Evolutionary conservation across 2,113 vertebrate species (phyloP), one percentile per base, ranked within the genome.

Genomic region (Speoplatyrhinus poulsoni): DNA sequence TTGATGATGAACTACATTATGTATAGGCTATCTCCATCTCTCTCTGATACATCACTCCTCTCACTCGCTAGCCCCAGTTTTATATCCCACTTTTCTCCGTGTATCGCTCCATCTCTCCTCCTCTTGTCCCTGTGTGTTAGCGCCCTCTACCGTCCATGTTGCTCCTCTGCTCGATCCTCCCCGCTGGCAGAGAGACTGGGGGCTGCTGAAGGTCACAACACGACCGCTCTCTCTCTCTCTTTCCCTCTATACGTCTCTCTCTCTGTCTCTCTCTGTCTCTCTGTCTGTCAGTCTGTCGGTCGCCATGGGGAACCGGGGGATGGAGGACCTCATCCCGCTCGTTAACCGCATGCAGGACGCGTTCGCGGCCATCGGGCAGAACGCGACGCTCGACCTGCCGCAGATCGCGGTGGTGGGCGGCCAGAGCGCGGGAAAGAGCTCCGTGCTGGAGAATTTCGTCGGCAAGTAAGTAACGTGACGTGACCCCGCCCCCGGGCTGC

Each of bases 331-430:
- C 52, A 98, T 98, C 87, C 96, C 96, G 82, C 91, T 97, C 87
- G 96, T 98, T 66, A 98, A 98, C 91, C 84, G 65, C 81, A 91
- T 98, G 48, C 96, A 98, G 90, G 96, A 98, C 73, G 96, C 96
- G 64, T 98, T 98, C 89, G 82, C 94, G 67, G 90, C 95, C 89
- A 96, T 98, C 91, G 96, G 96, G 58, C 95, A 96, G 89, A 97
- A 95, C 83, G 91, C 95, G n/a, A 89, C 86, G 65, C 89, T 98
- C 48, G 96, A 98, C 86, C 94, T 98, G 79, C 96, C 96, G 68
- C 96, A 98, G 93, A 98, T 98, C 76, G 96, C 95, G 0, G 96
- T 98, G 87, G 96, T 98, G 15, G 96, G 96, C 32, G 96, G 96
- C 4, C 96, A 98, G 91, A 97, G 96, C 87, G 96, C 96, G 4